phyloP scores from a whole-genome alignment of 2,113 vertebrate species.

The Tricholaema leucomelas region DNA sequence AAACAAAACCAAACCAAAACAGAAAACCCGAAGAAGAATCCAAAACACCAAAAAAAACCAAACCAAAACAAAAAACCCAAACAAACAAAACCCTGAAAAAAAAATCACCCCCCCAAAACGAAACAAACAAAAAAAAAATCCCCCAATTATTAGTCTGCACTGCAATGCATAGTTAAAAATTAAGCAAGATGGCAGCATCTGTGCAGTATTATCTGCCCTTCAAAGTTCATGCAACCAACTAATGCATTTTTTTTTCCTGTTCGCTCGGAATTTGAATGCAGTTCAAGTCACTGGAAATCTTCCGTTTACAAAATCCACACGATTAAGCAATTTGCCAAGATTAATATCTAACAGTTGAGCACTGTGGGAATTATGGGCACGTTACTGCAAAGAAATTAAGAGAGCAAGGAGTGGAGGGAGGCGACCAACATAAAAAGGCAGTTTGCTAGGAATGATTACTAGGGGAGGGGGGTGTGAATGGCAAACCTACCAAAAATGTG shows the following conservation, averaged over 20 bases:
- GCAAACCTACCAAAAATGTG: conserved; percentile 72
- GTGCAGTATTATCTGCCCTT: conserved; percentile 80
- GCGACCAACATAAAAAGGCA: conserved; percentile 65
- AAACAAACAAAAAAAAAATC: conserved; percentile 15
- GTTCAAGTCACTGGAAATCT: conserved; percentile 76
- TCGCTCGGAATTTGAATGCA: conserved; percentile 77
- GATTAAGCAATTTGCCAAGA: conserved; percentile 80
- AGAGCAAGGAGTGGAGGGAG: not conserved
- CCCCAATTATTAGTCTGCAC: conserved; percentile 63
- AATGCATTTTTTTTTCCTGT: conserved; percentile 73
- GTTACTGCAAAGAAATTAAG: conserved; percentile 58
- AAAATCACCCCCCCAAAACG: too few species aligned
- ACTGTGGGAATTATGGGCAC: conserved; percentile 73
- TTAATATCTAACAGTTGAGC: conserved; percentile 78
- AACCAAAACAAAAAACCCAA: not conserved
- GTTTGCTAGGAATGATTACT: conserved; percentile 72
- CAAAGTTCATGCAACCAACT: conserved; percentile 83
- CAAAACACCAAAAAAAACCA: not conserved
- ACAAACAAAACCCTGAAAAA: not conserved
- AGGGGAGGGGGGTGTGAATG: conserved; percentile 69
- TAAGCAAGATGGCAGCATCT: conserved; percentile 84
- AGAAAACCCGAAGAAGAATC: not conserved
- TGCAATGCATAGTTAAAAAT: conserved; percentile 86
- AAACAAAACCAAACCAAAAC: not conserved
- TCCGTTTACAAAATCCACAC: conserved; percentile 77